Percentiles rank a stretch among this genome's conserved stretches.
phyloP scores from a whole-genome alignment of 2,888 invertebrate genomes.

The Philopedon plagiatum region DNA sequence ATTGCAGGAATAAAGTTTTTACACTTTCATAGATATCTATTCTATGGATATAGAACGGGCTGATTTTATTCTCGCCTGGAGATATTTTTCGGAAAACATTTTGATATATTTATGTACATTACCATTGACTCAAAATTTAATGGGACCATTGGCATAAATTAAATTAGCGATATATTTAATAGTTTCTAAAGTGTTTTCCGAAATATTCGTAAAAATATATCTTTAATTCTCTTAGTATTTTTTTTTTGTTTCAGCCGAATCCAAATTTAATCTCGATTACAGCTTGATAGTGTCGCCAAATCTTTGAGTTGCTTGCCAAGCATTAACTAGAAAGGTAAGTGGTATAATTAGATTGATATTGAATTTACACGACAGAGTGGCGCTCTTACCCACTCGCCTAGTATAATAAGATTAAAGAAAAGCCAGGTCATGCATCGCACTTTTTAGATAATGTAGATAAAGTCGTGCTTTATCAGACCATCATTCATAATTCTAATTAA shows the following conservation, averaged over 20 bases:
- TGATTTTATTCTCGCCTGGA: too few species aligned
- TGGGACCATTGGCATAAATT: background rate
- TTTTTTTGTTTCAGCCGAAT: conserved; percentile 8
- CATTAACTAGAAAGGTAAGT: conserved; percentile 3
- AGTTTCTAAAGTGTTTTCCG: background rate
- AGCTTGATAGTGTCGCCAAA: conserved; percentile 9
- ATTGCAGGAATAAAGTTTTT: too few species aligned
- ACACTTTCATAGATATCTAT: too few species aligned
- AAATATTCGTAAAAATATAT: background rate
- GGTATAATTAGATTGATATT: background rate
- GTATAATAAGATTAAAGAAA: too few species aligned
- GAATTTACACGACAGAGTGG: background rate
- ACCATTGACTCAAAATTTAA: background rate
- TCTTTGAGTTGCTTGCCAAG: conserved; percentile 12
- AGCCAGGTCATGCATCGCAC: too few species aligned
- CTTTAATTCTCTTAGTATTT: background rate
- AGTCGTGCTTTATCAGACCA: too few species aligned
- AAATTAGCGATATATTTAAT: background rate
- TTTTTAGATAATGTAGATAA: too few species aligned
- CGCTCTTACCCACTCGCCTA: too few species aligned
- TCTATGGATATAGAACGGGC: too few species aligned
- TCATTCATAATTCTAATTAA: too few species aligned
- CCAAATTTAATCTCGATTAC: background rate
- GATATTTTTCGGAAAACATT: background rate
- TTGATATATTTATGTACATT: background rate